phyloP scores from a whole-genome alignment of 1,140 invertebrate genomes.

The Ceratitis capitata region DNA sequence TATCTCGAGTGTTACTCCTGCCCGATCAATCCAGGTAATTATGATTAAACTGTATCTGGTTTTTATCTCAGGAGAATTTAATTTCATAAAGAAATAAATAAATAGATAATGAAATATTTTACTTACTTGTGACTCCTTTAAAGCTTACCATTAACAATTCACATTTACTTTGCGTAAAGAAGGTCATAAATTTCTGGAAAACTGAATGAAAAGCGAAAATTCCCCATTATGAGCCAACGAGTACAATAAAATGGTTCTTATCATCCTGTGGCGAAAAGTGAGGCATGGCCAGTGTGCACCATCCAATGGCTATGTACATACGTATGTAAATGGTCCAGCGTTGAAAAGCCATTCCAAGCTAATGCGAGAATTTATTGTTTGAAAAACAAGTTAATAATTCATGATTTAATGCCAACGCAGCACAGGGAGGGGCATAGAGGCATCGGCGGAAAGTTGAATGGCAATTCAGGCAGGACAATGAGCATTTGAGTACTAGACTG shows the following conservation, averaged over 20 bases:
- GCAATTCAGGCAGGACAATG: conserved; percentile 16
- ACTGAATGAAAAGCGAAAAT: conserved; percentile 26
- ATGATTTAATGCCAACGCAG: conserved; percentile 19
- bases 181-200: conserved; percentile 26
- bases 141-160: neutral
- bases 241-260: conserved; percentile 29
- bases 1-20: too few relatives aligned
- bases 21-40: too few relatives aligned
- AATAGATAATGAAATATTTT: too few relatives aligned
- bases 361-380: conserved; percentile 37
- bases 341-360: conserved; percentile 32
- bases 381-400: conserved; percentile 37
- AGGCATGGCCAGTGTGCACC: neutral
- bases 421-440: neutral
- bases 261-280: conserved; percentile 7
- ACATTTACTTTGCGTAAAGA: neutral
- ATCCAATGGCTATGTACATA: neutral
- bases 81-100: too few relatives aligned
- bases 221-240: conserved; percentile 21
- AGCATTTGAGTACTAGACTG: neutral
- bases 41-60: too few relatives aligned
- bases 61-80: too few relatives aligned
- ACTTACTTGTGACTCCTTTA: neutral
- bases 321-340: conserved; percentile 24
- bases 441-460: neutral